A percentile compares a stretch with the other conserved stretches of the same genome.
Conservation (phyloP, 2,797 vertebrate genomes). For the Sarcoramphus papa region DNA sequence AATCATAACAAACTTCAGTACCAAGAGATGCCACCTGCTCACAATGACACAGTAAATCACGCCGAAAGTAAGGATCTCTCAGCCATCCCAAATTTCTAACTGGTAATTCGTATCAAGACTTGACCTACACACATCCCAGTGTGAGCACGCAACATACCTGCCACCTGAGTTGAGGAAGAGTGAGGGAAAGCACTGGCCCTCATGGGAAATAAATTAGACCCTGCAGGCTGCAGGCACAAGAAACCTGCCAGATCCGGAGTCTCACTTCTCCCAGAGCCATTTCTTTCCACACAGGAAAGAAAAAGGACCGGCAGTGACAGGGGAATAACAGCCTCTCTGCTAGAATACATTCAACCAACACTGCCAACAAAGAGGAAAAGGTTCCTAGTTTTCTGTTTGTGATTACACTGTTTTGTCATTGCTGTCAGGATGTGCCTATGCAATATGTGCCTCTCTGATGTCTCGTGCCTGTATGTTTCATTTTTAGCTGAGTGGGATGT, state of each 20-base stretch:
- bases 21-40: neutral
- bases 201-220: neutral
- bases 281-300: neutral
- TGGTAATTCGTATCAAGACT: neutral
- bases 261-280: neutral
- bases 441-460: constrained; percentile 17
- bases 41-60: neutral
- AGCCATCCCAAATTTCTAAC: neutral
- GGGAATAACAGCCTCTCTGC: constrained; percentile 21
- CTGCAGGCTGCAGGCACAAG: neutral
- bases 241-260: neutral
- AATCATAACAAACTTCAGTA: neutral
- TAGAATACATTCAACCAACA: neutral
- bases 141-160: neutral
- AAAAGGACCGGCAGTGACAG: neutral
- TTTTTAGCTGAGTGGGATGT: constrained; percentile 45
- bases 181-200: neutral
- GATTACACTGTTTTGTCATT: constrained; percentile 61
- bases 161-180: neutral
- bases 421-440: constrained; percentile 54
- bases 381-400: constrained; percentile 46
- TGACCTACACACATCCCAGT: fast-evolving
- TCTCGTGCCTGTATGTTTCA: constrained; percentile 31
- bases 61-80: neutral
- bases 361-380: constrained; percentile 20